Conservation (phyloP, 2,888 invertebrate genomes). For the Pinctada fucata region DNA sequence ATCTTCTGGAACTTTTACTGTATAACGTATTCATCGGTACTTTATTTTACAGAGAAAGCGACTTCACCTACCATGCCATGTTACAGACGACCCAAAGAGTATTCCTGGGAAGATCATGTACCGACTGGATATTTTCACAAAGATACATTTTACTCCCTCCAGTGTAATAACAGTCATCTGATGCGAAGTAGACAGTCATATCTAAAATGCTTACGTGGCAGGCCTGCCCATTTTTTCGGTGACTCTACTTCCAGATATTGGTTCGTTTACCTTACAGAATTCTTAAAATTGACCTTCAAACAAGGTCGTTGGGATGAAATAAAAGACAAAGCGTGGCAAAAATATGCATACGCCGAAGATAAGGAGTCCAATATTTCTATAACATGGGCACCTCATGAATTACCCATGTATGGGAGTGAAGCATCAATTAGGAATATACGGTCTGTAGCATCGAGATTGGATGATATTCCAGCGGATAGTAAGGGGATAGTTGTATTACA, state of each 20-base stretch:
- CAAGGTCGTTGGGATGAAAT: constrained; percentile 2
- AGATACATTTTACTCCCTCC: background rate
- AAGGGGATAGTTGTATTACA: constrained; percentile 18
- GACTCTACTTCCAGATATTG: constrained; percentile 26
- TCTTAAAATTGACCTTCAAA: constrained; percentile 13
- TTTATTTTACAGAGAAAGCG: background rate
- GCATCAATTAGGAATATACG: constrained; percentile 8
- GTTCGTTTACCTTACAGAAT: constrained; percentile 8
- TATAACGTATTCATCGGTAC: background rate
- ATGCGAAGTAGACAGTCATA: background rate
- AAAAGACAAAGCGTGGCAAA: constrained; percentile 25
- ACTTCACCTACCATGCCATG: background rate
- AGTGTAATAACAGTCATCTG: background rate
- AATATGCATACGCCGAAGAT: constrained; percentile 10
- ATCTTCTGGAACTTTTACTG: no score
- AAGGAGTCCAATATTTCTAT: constrained; percentile 6
- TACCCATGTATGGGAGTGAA: constrained; percentile 17
- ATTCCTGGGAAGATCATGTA: constrained; percentile 2
- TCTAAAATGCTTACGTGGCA: constrained; percentile 6
- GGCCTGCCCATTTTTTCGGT: constrained; percentile 2
- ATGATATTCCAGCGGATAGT: constrained; percentile 10
- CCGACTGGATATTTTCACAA: constrained; percentile 25
- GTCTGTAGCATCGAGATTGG: constrained; percentile 10
- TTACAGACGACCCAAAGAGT: background rate
- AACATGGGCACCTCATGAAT: constrained; percentile 23